Evolutionary conservation across 2,888 invertebrate species (phyloP).

Genomic region (Microplitis manilae): DNA sequence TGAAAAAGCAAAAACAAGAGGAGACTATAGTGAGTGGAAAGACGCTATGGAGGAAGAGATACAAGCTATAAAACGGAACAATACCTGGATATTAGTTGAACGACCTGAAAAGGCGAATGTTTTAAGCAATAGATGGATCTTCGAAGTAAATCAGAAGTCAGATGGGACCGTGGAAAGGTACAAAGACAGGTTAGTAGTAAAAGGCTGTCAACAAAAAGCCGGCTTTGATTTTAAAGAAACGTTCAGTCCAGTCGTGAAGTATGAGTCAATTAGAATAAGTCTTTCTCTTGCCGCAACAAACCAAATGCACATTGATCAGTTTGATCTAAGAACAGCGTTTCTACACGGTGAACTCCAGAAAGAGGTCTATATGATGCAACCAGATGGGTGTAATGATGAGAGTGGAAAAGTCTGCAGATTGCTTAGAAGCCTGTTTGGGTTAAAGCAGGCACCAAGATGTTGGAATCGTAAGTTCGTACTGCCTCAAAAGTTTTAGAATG

Average conservation of each 20-base stretch:
- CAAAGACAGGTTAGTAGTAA: constrained; percentile 26
- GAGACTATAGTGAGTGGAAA: constrained; percentile 21
- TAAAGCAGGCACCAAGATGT: constrained; percentile 63
- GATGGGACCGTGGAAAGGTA: constrained; percentile 19
- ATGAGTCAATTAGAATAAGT: constrained; percentile 25
- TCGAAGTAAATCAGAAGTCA: constrained; percentile 18
- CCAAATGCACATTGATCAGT: constrained; percentile 50
- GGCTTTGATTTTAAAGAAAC: constrained; percentile 28
- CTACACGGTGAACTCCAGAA: constrained; percentile 56
- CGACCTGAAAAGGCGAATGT: constrained; percentile 10
- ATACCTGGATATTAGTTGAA: constrained; percentile 39
- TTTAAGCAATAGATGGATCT: constrained; percentile 32
- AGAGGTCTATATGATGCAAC: constrained; percentile 53
- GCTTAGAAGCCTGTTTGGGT: constrained; percentile 57
- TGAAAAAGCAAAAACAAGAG: constrained; percentile 15
- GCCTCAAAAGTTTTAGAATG: constrained; percentile 52
- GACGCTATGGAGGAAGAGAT: constrained; percentile 41
- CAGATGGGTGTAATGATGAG: constrained; percentile 7
- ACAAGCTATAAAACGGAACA: constrained; percentile 34
- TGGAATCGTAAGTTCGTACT: constrained; percentile 62
- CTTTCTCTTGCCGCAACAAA: constrained; percentile 26
- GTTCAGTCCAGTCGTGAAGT: constrained; percentile 27
- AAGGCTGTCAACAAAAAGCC: constrained; percentile 22
- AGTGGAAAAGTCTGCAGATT: no score
- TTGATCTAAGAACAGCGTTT: constrained; percentile 58